Evolutionary conservation across 2,113 vertebrate genomes (phyloP).

Genomic region (Festucalex cinctus): DNA sequence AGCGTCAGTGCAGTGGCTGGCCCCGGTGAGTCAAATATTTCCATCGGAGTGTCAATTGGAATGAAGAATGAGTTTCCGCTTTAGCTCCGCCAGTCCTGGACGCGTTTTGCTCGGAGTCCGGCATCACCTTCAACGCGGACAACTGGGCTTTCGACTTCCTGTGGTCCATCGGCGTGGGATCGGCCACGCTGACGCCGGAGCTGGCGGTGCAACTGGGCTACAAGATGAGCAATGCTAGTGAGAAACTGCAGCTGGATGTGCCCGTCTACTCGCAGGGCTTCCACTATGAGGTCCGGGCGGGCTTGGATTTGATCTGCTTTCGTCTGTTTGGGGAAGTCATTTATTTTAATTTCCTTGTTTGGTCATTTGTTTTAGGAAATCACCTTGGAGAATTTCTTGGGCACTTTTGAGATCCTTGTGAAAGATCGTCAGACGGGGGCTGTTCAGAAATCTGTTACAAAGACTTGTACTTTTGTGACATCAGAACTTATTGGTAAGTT

Average conservation of each 20-base stretch:
- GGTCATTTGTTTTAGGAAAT: slow-evolving; percentile 35
- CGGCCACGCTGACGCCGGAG: slow-evolving; percentile 38
- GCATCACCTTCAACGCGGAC: slow-evolving; percentile 52
- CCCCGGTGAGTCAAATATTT: slow-evolving; percentile 50
- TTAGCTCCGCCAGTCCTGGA: slow-evolving; percentile 52
- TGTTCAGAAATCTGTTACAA: slow-evolving; percentile 11
- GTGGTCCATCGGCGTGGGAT: slow-evolving; percentile 49
- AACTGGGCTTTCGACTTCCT: slow-evolving; percentile 36
- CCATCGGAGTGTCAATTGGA: too few relatives aligned
- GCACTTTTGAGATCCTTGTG: slow-evolving; percentile 48
- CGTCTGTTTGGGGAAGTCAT: neutral
- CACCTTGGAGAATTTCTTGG: slow-evolving; percentile 44
- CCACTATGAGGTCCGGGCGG: slow-evolving; percentile 47
- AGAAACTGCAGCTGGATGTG: slow-evolving; percentile 45
- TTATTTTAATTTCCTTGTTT: neutral
- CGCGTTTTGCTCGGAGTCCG: slow-evolving; percentile 19
- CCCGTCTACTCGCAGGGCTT: slow-evolving; percentile 59
- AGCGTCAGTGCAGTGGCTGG: slow-evolving; percentile 19
- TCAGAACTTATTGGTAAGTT: slow-evolving; percentile 55
- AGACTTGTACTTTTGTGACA: slow-evolving; percentile 48
- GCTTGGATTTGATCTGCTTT: neutral
- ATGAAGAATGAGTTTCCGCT: neutral
- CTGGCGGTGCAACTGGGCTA: slow-evolving; percentile 55
- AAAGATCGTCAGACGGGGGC: slow-evolving; percentile 4
- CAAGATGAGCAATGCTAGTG: slow-evolving; percentile 48